phyloP scores from a whole-genome alignment of 2,113 vertebrate genomes.

The Rhabdornis inornatus region DNA sequence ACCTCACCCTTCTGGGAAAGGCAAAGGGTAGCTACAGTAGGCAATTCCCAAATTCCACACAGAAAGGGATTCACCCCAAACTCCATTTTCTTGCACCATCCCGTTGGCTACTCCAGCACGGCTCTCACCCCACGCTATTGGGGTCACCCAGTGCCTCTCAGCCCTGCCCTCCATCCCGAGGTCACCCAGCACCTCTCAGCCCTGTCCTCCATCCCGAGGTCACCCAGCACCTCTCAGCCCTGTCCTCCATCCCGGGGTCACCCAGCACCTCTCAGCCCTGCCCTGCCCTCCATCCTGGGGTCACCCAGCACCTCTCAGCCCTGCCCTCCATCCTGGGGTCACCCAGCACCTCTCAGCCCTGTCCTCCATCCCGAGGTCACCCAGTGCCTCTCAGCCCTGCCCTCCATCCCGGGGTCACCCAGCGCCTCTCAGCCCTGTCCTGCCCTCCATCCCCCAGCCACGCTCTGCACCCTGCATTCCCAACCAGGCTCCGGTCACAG shows the following conservation, averaged over 20 bases:
- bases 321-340: too few relatives aligned
- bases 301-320: not conserved
- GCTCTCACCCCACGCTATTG: accelerated
- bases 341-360: too few relatives aligned
- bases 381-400: too few relatives aligned
- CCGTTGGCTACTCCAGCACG: not conserved
- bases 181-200: too few relatives aligned
- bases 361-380: too few relatives aligned
- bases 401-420: too few relatives aligned
- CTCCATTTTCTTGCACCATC: accelerated
- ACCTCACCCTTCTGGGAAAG: not conserved
- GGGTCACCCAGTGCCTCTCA: not conserved
- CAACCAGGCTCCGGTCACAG: not conserved
- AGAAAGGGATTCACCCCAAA: not conserved
- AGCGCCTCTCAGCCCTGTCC: not conserved
- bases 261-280: not conserved
- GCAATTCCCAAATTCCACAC: not conserved
- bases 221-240: too few relatives aligned
- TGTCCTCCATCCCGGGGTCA: not conserved
- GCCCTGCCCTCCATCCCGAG: not conserved
- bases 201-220: not conserved
- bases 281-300: not conserved
- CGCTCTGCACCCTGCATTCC: not conserved
- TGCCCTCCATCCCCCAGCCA: not conserved
- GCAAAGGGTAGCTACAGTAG: not conserved